phyloP scores from a whole-genome alignment of 2,113 vertebrate species.

The Amazona vittata region DNA sequence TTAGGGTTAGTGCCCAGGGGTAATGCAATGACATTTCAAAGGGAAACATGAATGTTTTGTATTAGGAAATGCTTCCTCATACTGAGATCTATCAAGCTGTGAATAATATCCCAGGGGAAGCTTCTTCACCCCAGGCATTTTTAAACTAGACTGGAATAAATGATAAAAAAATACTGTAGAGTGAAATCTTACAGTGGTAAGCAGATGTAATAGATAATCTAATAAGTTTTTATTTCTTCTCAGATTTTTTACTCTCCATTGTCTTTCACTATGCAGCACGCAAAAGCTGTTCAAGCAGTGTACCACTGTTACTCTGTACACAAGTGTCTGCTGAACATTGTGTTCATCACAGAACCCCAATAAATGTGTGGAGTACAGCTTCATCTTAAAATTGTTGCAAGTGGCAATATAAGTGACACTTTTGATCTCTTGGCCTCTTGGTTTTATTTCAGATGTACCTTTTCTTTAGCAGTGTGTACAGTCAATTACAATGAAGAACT shows the following conservation, averaged over 20 bases:
- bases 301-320: background rate
- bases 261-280: background rate
- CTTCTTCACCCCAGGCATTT: slow-evolving; percentile 5
- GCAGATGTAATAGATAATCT: background rate
- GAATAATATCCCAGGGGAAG: slow-evolving; percentile 32
- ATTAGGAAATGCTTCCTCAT: background rate
- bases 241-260: background rate
- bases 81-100: slow-evolving; percentile 26
- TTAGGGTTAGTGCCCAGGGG: background rate
- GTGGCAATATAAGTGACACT: background rate
- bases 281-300: background rate
- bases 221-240: slow-evolving; percentile 15
- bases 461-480: background rate
- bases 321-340: background rate
- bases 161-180: background rate
- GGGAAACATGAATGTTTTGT: background rate
- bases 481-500: background rate
- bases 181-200: background rate
- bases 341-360: fast-evolving
- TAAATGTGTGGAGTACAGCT: background rate
- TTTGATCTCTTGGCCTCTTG: background rate
- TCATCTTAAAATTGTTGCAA: background rate
- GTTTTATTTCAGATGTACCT: background rate
- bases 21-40: slow-evolving; percentile 19
- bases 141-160: slow-evolving; percentile 36